These are phyloP conservation scores for Nephrotoma guestfalica DNA, from an alignment of 2,888 invertebrate genomes.

Conservation along the genomic window DNA sequence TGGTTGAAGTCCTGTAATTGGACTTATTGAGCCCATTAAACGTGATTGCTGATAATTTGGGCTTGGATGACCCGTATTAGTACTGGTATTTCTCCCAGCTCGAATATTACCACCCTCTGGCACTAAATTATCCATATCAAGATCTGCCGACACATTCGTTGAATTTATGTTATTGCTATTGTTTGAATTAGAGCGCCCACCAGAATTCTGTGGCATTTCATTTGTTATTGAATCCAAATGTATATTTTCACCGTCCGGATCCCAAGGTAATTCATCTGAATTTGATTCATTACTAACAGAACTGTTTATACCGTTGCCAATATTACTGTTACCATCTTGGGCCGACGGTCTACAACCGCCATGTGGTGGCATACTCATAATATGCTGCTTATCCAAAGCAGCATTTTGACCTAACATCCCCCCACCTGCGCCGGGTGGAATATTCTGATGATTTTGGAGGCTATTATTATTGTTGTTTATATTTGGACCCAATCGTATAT, in stretches of 20 bases:
- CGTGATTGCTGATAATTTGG: conserved; percentile 10
- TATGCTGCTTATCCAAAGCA: neutral
- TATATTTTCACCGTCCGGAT: conserved; percentile 24
- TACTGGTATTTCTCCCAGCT: conserved; percentile 3
- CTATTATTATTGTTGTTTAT: neutral
- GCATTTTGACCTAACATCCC: neutral
- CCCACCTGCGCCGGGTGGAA: neutral
- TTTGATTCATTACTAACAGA: conserved; percentile 31
- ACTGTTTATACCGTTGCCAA: conserved; percentile 20
- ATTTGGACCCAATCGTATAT: conserved; percentile 19
- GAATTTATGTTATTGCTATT: neutral
- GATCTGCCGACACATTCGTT: neutral
- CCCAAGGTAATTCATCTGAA: conserved; percentile 35
- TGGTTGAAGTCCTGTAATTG: conserved; percentile 39
- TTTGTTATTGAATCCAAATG: conserved; percentile 17
- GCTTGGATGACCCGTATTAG: conserved; percentile 12
- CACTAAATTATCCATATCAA: conserved; percentile 12
- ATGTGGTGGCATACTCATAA: neutral
- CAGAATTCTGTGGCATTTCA: conserved; percentile 8
- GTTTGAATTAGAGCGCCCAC: neutral
- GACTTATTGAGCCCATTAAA: conserved; percentile 31
- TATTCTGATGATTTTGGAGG: neutral
- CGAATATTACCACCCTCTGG: neutral
- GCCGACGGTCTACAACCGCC: neutral
- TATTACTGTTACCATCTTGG: conserved; percentile 1